phyloP scores from a whole-genome alignment of 2,113 vertebrate genomes.

The Trinectes maculatus region DNA sequence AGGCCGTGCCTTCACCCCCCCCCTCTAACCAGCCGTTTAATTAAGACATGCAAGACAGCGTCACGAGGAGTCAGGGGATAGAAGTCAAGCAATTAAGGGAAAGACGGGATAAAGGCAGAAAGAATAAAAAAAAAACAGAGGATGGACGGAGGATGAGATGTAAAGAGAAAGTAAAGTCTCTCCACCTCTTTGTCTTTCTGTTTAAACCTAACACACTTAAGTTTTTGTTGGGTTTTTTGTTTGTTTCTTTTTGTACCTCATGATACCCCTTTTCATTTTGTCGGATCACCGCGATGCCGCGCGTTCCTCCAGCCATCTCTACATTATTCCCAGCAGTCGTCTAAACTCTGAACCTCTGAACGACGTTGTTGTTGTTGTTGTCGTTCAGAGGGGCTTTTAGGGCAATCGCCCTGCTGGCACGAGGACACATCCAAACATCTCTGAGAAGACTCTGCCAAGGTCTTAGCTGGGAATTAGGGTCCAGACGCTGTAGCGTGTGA shows the following conservation, averaged over 20 bases:
- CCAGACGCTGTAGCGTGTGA: conserved; percentile 46
- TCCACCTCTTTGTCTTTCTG: neutral
- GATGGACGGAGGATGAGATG: neutral
- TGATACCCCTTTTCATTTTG: neutral
- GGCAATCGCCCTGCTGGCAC: conserved; percentile 7
- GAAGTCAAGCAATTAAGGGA: conserved; percentile 59
- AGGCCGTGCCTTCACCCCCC: conserved; percentile 6
- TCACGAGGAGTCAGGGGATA: conserved; percentile 49
- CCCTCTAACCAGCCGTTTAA: conserved; percentile 70
- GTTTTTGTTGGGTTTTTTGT: too few species aligned
- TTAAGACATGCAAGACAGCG: conserved; percentile 71
- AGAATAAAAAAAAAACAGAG: neutral
- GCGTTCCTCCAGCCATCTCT: neutral
- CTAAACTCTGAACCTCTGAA: conserved; percentile 17
- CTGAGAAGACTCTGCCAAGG: conserved; percentile 1
- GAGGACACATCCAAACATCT: neutral
- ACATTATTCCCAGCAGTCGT: neutral
- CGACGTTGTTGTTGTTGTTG: neutral
- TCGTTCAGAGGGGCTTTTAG: conserved; percentile 7
- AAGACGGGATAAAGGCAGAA: neutral
- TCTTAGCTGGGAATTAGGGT: conserved; percentile 29
- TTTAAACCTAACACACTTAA: neutral
- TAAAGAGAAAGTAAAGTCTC: neutral
- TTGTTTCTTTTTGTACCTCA: neutral
- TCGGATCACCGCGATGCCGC: neutral